Evolutionary conservation across 1,140 invertebrate species (phyloP).

Genomic region (Aphidius gifuensis): DNA sequence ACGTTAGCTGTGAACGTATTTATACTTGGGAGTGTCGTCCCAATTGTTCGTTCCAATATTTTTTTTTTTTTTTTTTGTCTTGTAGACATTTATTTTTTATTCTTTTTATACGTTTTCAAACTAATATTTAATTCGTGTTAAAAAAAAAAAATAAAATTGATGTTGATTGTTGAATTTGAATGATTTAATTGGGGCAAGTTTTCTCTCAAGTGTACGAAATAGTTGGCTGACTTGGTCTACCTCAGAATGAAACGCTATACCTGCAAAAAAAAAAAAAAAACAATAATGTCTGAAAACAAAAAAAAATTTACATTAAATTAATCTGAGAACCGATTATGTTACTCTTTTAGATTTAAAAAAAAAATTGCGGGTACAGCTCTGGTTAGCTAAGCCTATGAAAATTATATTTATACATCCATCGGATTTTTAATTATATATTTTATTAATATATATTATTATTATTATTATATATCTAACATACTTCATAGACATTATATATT

Average conservation of each 20-base stretch:
- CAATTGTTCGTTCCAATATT: too few species aligned
- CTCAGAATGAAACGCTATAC: conserved; percentile 47
- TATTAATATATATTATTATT: conserved; percentile 38
- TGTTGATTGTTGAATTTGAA: too few species aligned
- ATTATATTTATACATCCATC: background rate
- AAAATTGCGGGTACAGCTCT: conserved; percentile 17
- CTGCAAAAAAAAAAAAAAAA: conserved; percentile 26
- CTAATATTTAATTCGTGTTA: too few species aligned
- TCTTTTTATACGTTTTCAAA: too few species aligned
- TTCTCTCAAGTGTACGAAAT: conserved; percentile 33
- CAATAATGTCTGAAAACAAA: conserved; percentile 11
- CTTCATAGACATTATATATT: conserved; percentile 9
- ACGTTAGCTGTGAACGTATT: too few species aligned
- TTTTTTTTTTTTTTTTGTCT: too few species aligned
- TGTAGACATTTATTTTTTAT: too few species aligned
- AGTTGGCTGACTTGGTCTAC: conserved; percentile 47
- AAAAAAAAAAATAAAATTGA: too few species aligned
- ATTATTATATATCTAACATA: conserved; percentile 31
- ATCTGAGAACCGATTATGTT: conserved; percentile 5
- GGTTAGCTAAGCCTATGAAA: conserved; percentile 14
- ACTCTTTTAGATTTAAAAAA: conserved; percentile 23
- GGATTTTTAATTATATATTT: conserved; percentile 25
- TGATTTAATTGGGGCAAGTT: too few species aligned
- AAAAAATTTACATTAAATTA: conserved; percentile 15
- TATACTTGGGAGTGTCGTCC: too few species aligned